These are phyloP conservation scores for Cephalotes varians DNA, from an alignment of 2,888 invertebrate genomes.

Conservation along the genomic window DNA sequence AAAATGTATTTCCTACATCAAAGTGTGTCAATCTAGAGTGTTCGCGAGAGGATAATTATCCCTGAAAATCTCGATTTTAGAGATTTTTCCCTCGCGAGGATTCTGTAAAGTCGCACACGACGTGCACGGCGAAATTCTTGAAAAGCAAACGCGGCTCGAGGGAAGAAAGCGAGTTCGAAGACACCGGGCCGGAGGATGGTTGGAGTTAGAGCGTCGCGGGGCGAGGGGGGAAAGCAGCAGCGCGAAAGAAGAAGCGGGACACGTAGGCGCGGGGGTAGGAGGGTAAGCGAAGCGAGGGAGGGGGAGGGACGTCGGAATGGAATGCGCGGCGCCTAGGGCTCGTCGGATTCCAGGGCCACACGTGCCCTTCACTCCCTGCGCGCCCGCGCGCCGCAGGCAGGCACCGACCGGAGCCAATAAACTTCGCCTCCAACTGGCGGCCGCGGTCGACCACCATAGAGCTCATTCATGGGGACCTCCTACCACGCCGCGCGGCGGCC, in stretches of 20 bases:
- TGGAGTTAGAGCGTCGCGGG: conserved; percentile 9
- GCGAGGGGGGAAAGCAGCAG: not conserved
- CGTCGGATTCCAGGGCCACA: conserved; percentile 87
- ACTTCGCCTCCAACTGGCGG: conserved; percentile 82
- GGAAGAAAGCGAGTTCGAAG: conserved; percentile 76
- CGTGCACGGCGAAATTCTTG: conserved; percentile 46
- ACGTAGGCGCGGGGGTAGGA: conserved; percentile 46
- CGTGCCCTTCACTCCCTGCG: conserved; percentile 81
- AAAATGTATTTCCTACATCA: not conserved
- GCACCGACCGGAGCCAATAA: conserved; percentile 79
- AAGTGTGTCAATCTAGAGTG: not conserved
- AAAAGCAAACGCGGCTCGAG: conserved; percentile 75
- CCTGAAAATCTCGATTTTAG: not conserved
- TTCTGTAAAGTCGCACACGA: not conserved
- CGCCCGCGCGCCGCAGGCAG: conserved; percentile 75
- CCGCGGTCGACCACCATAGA: conserved; percentile 83
- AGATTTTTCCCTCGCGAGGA: not conserved
- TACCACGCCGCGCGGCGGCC: conserved; percentile 82
- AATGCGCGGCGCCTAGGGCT: conserved; percentile 88
- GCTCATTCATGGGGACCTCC: conserved; percentile 88
- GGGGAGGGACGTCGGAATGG: conserved; percentile 83
- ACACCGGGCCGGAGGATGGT: conserved; percentile 25
- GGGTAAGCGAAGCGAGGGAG: conserved; percentile 29
- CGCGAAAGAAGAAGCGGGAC: conserved; percentile 52
- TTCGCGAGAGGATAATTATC: not conserved